Base-by-base conservation (phyloP, 2,797 vertebrate species). In the Uromys caudimaculatus region DNA sequence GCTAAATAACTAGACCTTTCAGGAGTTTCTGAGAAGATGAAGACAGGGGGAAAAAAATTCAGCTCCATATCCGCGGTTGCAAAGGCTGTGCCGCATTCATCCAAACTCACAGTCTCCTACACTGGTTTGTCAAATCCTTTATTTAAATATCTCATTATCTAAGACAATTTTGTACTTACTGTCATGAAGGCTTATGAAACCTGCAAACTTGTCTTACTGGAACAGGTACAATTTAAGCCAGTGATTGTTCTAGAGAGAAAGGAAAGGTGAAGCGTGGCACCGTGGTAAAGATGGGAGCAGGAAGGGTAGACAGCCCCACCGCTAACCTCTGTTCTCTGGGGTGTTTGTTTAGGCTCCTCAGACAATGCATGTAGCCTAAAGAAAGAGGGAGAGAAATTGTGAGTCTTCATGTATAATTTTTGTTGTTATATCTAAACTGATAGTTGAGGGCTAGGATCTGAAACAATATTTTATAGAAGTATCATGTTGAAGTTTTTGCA, bases 401-500 rank as follows among this genome's bases (percentile, higher is more conserved):
- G 92, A 95, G 98, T 98, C 95, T 35, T 97, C 97, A 96, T 98
- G 97, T 98, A 97, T 98, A 98, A 99, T 98, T 98, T 98, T 98
- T 98, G 97, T 98, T 99, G 98, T 98, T 98, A 97, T 98, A 98
- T 94, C 98, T 98, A 98, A 98, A 98, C 98, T 98, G 98, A 99
- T 98, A 98, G 98, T 98, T 99, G 98, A 98, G 98, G 98, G 98
- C 98, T 98, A 98, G 97, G 96, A 98, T 97, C 98, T 98, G 98
- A 99, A 99, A 99, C 98, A 99, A 99, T 99, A 99, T 99, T 99
- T 99, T 99, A 99, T 98, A 98, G 98, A 99, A 98, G 98, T 98
- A 99, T 99, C 98, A 99, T 98, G 98, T 98, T 98, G 98, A 98
- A 98, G 98, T 99, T 99, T 98, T 98, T 98, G 98, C 98, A 99